These are phyloP conservation scores for Motacilla tschutschensis DNA, from an alignment of 2,113 vertebrate genomes.

Conservation along the genomic window DNA sequence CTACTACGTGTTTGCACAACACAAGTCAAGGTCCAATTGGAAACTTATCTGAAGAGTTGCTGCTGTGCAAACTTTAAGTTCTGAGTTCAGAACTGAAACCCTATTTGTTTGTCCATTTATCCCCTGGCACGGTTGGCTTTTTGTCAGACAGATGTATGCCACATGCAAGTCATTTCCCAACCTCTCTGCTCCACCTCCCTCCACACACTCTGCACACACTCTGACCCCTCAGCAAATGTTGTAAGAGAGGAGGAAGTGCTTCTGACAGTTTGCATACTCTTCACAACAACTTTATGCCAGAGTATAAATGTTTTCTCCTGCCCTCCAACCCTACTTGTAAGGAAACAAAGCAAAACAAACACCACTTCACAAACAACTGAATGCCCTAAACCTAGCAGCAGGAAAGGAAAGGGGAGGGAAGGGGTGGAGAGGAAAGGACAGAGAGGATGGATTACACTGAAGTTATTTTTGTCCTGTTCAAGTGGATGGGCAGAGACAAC, in stretches of 20 bases:
- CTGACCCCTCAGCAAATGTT: slow-evolving; percentile 25
- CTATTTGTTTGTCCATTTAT: slow-evolving; percentile 45
- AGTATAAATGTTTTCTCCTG: slow-evolving; percentile 7
- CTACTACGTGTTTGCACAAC: slow-evolving; percentile 22
- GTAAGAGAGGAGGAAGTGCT: slow-evolving; percentile 36
- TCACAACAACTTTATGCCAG: slow-evolving; percentile 29
- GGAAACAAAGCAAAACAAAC: slow-evolving; percentile 43
- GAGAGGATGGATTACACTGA: slow-evolving; percentile 43
- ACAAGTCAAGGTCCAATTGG: slow-evolving; percentile 52
- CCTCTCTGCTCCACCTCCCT: slow-evolving; percentile 46
- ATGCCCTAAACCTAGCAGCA: slow-evolving; percentile 12
- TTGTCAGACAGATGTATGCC: slow-evolving; percentile 55
- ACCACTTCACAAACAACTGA: slow-evolving; percentile 23
- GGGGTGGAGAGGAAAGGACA: slow-evolving; percentile 31
- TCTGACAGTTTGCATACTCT: slow-evolving; percentile 18
- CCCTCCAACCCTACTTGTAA: not conserved
- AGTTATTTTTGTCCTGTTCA: slow-evolving; percentile 56
- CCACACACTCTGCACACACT: slow-evolving; percentile 17
- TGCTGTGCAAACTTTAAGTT: slow-evolving; percentile 27
- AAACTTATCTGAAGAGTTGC: slow-evolving; percentile 33
- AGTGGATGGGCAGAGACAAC: slow-evolving; percentile 28
- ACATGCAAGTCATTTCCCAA: slow-evolving; percentile 56
- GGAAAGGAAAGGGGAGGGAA: slow-evolving; percentile 48
- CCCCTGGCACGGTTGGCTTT: slow-evolving; percentile 49
- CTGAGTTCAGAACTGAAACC: slow-evolving; percentile 15